phyloP scores from a whole-genome alignment of 2,888 invertebrate genomes.

The Nematopogon swammerdamellus region DNA sequence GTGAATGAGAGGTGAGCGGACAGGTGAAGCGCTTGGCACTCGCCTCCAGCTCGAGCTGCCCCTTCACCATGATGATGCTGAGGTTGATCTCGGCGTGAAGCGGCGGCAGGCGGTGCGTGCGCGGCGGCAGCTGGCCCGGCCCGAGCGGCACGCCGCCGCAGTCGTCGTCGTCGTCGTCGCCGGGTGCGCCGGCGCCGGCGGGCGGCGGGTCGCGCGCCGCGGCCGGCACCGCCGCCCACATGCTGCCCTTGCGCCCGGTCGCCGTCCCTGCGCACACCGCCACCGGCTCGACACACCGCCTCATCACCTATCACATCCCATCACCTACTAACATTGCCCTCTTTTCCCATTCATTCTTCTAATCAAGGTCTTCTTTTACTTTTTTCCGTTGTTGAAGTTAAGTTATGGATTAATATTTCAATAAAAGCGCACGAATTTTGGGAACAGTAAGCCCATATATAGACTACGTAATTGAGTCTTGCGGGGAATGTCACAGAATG shows the following conservation, averaged over 20 bases:
- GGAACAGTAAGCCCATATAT: too few species aligned
- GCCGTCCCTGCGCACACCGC: slow-evolving; percentile 35
- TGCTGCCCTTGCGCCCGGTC: slow-evolving; percentile 55
- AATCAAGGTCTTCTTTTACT: too few species aligned
- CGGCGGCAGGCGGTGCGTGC: slow-evolving; percentile 66
- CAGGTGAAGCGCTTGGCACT: too few species aligned
- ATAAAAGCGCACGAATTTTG: too few species aligned
- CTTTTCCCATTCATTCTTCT: neutral
- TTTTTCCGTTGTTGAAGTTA: too few species aligned
- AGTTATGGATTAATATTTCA: too few species aligned
- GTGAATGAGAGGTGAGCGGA: too few species aligned
- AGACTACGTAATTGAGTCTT: too few species aligned
- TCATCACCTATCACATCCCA: slow-evolving; percentile 1
- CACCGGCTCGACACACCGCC: slow-evolving; percentile 13
- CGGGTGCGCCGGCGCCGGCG: slow-evolving; percentile 18
- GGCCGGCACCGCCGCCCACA: slow-evolving; percentile 53
- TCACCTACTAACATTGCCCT: neutral
- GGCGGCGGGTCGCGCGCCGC: slow-evolving; percentile 24
- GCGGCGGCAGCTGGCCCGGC: slow-evolving; percentile 78
- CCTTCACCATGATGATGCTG: slow-evolving; percentile 86
- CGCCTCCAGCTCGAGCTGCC: slow-evolving; percentile 85
- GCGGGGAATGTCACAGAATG: too few species aligned
- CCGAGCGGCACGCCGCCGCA: slow-evolving; percentile 61
- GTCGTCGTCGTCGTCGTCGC: slow-evolving; percentile 36
- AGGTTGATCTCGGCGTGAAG: slow-evolving; percentile 82